A percentile compares a stretch with the other conserved stretches of the same genome.
Conservation (phyloP, 1,140 invertebrate species). For the Ips nitidus region DNA sequence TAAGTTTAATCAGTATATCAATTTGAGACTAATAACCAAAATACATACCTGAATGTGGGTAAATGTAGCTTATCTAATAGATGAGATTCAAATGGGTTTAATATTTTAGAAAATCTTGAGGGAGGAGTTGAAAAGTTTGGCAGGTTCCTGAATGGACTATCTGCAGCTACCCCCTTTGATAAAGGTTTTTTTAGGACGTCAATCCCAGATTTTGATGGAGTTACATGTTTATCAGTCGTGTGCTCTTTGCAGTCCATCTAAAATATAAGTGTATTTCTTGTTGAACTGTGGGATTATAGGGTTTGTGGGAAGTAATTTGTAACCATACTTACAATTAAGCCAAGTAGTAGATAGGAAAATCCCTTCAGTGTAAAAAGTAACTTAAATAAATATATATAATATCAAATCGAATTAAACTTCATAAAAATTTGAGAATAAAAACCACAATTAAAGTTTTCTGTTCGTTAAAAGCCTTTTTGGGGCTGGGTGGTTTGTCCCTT, state of each 20-base stretch:
- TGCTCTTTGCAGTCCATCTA: not conserved
- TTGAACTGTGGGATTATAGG: too few relatives aligned
- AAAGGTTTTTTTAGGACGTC: conserved; percentile 20
- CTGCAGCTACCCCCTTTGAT: conserved; percentile 29
- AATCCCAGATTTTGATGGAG: conserved; percentile 32
- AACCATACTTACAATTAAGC: too few relatives aligned
- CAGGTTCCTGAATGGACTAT: conserved; percentile 44
- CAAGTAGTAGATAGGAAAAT: too few relatives aligned
- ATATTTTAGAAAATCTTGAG: conserved; percentile 43
- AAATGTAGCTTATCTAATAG: conserved; percentile 46
- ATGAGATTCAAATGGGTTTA: conserved; percentile 49
- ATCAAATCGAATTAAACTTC: too few relatives aligned
- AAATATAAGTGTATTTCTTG: too few relatives aligned
- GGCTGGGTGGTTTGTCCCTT: too few relatives aligned
- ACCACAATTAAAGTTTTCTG: too few relatives aligned
- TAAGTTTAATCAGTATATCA: not conserved
- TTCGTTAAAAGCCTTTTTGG: too few relatives aligned
- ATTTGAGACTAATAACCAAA: not conserved
- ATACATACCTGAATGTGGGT: conserved; percentile 47
- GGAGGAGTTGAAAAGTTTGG: conserved; percentile 45
- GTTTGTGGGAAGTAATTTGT: too few relatives aligned
- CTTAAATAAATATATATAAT: too few relatives aligned
- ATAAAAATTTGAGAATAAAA: too few relatives aligned
- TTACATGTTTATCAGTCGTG: conserved; percentile 30
- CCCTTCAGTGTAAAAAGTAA: too few relatives aligned